phyloP scores from a whole-genome alignment of 2,797 vertebrate genomes.

The Acanthurus lineatus region DNA sequence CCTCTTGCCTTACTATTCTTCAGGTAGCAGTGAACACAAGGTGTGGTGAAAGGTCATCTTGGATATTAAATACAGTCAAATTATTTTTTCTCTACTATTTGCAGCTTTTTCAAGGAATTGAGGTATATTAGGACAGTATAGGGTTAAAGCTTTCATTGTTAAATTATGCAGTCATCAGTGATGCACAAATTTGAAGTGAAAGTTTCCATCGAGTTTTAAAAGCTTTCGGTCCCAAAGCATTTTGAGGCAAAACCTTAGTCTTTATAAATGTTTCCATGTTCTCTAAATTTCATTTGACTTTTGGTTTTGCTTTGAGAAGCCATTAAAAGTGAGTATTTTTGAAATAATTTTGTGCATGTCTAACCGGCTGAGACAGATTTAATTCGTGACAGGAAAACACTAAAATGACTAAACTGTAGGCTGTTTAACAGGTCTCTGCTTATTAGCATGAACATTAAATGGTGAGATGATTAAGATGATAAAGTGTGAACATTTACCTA shows the following conservation, averaged over 20 bases:
- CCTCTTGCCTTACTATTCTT: conserved; percentile 32
- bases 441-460: no score
- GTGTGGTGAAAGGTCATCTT: conserved; percentile 53
- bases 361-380: neutral
- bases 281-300: neutral
- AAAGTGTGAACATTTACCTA: neutral
- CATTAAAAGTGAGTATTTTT: neutral
- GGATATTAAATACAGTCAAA: conserved; percentile 65
- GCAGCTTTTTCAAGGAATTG: conserved; percentile 78
- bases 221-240: neutral
- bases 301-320: neutral
- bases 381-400: neutral
- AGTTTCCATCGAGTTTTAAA: conserved; percentile 60
- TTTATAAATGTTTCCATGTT: conserved; percentile 34
- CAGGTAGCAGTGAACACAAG: conserved; percentile 42
- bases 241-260: conserved; percentile 40
- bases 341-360: neutral
- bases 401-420: neutral
- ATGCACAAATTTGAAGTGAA: conserved; percentile 79
- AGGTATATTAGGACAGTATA: conserved; percentile 64
- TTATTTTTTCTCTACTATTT: conserved; percentile 70
- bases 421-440: neutral
- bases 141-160: conserved; percentile 86
- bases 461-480: neutral
- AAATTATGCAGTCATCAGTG: conserved; percentile 87